phyloP scores from a whole-genome alignment of 1,140 invertebrate genomes.

The Helicorthomorpha holstii region DNA sequence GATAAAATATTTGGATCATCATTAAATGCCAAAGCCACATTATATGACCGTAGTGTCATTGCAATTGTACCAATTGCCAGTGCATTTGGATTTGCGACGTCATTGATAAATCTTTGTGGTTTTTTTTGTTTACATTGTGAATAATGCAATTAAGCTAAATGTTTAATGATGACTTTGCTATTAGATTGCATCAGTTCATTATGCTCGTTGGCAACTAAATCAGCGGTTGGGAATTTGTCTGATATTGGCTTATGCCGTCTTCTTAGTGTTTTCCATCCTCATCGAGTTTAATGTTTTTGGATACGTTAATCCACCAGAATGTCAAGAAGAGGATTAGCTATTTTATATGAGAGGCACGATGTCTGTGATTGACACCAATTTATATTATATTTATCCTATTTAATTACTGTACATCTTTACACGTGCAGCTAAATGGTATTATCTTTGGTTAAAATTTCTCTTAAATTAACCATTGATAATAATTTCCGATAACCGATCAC shows the following conservation, averaged over 20 bases:
- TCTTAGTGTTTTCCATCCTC: slow-evolving; percentile 24
- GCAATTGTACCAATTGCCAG: not conserved
- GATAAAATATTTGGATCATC: not conserved
- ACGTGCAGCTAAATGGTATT: too few species aligned
- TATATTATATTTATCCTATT: too few species aligned
- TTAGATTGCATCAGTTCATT: slow-evolving; percentile 22
- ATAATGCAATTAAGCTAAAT: not conserved
- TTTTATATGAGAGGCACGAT: slow-evolving; percentile 1
- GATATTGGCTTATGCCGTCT: slow-evolving; percentile 23
- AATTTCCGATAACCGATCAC: too few species aligned
- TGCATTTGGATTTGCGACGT: not conserved
- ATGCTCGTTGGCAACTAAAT: slow-evolving; percentile 23
- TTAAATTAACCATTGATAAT: too few species aligned
- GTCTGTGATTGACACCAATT: too few species aligned
- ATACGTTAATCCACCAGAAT: slow-evolving; percentile 27
- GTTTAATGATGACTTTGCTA: slow-evolving; percentile 8
- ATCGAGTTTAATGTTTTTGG: slow-evolving; percentile 31
- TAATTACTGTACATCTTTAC: too few species aligned
- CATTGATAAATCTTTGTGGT: not conserved
- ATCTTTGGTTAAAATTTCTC: too few species aligned
- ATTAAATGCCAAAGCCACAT: not conserved
- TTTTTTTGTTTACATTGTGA: slow-evolving; percentile 3
- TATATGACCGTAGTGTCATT: not conserved
- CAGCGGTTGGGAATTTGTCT: slow-evolving; percentile 21
- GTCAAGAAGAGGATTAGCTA: too few species aligned